phyloP scores from a whole-genome alignment of 1,140 invertebrate species.

The Aphelenchoides fujianensis region DNA sequence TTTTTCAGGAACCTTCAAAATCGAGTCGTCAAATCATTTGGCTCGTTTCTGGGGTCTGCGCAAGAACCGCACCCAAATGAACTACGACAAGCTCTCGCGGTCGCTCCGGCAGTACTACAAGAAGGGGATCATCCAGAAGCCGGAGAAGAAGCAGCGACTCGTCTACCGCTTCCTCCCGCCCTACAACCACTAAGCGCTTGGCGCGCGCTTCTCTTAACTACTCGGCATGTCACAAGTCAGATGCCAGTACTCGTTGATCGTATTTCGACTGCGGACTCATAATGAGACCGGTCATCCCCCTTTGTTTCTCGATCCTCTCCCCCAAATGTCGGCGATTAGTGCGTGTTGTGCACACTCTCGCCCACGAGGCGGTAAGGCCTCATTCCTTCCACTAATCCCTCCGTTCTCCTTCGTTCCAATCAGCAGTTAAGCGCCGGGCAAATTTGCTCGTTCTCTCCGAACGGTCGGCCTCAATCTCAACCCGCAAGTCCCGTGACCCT shows the following conservation, averaged over 20 bases:
- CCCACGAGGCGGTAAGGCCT: slow-evolving; percentile 11
- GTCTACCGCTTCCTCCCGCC: slow-evolving; percentile 84
- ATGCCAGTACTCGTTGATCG: background rate
- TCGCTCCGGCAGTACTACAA: slow-evolving; percentile 99
- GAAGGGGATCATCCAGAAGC: slow-evolving; percentile 99
- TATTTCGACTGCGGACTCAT: slow-evolving; percentile 10
- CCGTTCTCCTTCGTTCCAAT: too few relatives aligned
- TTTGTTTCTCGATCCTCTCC: background rate
- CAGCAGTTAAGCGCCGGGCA: too few relatives aligned
- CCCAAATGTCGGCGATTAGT: too few relatives aligned
- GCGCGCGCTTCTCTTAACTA: slow-evolving; percentile 3
- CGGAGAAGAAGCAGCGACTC: slow-evolving; percentile 89
- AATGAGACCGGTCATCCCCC: slow-evolving; percentile 1
- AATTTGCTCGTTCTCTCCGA: too few relatives aligned
- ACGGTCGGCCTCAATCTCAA: too few relatives aligned
- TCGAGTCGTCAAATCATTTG: slow-evolving; percentile 93
- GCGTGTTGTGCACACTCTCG: background rate
- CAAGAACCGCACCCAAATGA: slow-evolving; percentile 97
- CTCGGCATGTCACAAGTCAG: background rate
- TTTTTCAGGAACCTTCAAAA: slow-evolving; percentile 82
- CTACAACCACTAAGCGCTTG: slow-evolving; percentile 46
- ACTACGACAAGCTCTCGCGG: slow-evolving; percentile 96
- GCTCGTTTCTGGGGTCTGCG: slow-evolving; percentile 90
- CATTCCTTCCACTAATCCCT: too few relatives aligned
- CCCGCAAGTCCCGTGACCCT: too few relatives aligned